These are phyloP conservation scores for Callorhinus ursinus DNA, from an alignment of 2,113 vertebrate species.

Conservation along the genomic window DNA sequence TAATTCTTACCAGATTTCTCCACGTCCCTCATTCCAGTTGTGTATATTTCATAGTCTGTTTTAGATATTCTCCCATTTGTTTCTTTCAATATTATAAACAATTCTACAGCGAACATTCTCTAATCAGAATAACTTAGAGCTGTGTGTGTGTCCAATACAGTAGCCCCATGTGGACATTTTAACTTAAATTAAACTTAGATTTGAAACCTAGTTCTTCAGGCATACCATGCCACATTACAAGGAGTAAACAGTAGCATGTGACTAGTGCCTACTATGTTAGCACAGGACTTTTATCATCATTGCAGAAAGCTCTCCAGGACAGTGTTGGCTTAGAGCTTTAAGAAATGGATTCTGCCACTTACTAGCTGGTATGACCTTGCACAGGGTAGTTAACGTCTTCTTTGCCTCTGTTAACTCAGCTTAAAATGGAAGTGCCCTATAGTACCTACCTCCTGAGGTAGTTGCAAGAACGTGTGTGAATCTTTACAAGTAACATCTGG, in stretches of 20 bases:
- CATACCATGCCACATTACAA: not conserved
- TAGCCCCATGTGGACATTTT: not conserved
- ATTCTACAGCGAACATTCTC: not conserved
- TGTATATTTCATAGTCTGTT: not conserved
- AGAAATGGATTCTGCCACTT: not conserved
- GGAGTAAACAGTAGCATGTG: not conserved
- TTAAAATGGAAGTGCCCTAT: not conserved
- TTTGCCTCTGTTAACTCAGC: not conserved
- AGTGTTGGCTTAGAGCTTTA: not conserved
- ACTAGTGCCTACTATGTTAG: not conserved
- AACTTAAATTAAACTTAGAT: not conserved
- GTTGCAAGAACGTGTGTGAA: not conserved
- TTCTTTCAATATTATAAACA: not conserved
- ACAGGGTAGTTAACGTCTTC: not conserved
- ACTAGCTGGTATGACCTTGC: not conserved
- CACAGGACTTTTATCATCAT: not conserved
- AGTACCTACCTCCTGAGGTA: not conserved
- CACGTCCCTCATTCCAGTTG: not conserved
- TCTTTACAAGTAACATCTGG: not conserved
- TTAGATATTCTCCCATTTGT: not conserved
- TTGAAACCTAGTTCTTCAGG: not conserved
- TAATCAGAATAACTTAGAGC: not conserved
- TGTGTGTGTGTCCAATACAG: not conserved
- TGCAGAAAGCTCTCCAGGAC: not conserved
- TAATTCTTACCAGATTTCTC: not conserved